A percentile compares a stretch with the other conserved stretches of the same genome.
These are phyloP conservation scores for Porites evermanni DNA, from an alignment of 92 coral and sea anemone species.

Conservation along the genomic window DNA sequence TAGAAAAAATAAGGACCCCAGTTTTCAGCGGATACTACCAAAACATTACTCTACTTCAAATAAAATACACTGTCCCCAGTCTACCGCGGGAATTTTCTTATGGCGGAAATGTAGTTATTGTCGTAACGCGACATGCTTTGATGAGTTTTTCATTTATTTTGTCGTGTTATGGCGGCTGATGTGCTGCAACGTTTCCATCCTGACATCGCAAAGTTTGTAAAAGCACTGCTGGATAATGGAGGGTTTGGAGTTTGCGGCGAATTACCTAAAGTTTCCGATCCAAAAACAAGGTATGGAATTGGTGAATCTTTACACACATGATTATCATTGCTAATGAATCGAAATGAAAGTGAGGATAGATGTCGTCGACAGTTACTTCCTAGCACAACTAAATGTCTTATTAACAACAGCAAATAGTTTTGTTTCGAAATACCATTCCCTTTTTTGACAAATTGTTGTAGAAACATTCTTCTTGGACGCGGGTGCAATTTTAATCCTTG, in stretches of 20 bases:
- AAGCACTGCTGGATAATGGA: slow-evolving; percentile 63
- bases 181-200: slow-evolving; percentile 74
- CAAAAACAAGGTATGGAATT: slow-evolving; percentile 75
- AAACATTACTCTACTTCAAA: neutral
- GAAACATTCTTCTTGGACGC: too few species aligned
- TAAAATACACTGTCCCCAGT: neutral
- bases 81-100: neutral
- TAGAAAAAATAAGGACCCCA: neutral
- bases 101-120: slow-evolving; percentile 43
- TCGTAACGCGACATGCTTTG: neutral
- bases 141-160: neutral
- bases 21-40: slow-evolving; percentile 23
- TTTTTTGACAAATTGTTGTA: too few species aligned
- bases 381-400: too few species aligned
- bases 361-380: neutral
- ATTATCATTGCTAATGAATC: too few species aligned
- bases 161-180: slow-evolving; percentile 75
- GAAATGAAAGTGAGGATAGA: neutral
- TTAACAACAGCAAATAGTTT: too few species aligned
- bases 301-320: neutral
- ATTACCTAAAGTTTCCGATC: slow-evolving; percentile 68
- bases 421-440: too few species aligned
- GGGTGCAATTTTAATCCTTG: neutral
- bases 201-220: slow-evolving; percentile 67
- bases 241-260: slow-evolving; percentile 79